Percentiles rank a stretch among this genome's conserved stretches.
Conservation (phyloP, 2,113 vertebrate species). For the Phalacrocorax aristotelis region DNA sequence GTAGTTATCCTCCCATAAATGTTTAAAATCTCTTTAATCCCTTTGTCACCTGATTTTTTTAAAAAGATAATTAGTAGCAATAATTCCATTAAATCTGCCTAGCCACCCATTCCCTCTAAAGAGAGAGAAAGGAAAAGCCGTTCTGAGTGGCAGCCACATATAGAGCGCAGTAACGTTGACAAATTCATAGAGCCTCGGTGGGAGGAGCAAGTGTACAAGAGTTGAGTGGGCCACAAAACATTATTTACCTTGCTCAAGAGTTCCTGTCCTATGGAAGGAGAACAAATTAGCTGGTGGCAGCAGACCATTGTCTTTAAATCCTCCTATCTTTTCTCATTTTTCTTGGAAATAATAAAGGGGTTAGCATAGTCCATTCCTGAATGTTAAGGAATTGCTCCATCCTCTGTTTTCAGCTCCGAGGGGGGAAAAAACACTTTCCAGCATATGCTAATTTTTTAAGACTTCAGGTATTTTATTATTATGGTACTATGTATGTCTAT, state of each 20-base stretch:
- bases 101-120: neutral
- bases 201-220: neutral
- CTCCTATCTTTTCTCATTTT: neutral
- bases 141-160: neutral
- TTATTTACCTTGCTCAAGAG: neutral
- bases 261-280: neutral
- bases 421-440: neutral
- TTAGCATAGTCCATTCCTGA: neutral
- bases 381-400: neutral
- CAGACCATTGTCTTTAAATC: neutral
- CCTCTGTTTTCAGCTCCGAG: neutral
- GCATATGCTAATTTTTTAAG: neutral
- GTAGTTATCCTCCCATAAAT: neutral
- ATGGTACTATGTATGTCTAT: neutral
- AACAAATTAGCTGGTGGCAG: neutral
- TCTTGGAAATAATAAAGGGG: neutral
- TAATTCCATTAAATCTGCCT: neutral
- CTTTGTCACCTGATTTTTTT: neutral
- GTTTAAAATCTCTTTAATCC: neutral
- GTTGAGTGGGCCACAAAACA: neutral
- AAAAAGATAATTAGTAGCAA: neutral
- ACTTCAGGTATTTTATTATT: neutral
- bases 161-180: neutral
- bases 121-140: neutral
- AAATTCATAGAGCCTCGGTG: accelerated